A percentile compares a stretch with the other conserved stretches of the same genome.
phyloP scores from a whole-genome alignment of 1,140 invertebrate species.

The Eriocheir sinensis region DNA sequence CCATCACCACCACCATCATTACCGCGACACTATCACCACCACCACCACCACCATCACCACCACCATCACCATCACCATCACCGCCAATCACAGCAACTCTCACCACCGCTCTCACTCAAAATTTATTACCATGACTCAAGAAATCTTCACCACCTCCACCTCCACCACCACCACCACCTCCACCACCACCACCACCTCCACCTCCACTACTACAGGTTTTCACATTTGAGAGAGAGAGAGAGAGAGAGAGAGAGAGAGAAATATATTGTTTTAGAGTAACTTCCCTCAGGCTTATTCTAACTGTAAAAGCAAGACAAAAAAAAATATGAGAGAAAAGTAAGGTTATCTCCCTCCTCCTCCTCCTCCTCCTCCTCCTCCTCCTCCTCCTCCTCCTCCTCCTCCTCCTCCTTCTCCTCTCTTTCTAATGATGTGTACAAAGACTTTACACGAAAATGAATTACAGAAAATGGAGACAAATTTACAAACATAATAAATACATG shows the following conservation, averaged over 20 bases:
- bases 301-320: neutral
- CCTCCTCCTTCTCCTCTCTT: neutral
- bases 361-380: constrained; percentile 35
- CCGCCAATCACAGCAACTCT: neutral
- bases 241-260: neutral
- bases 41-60: neutral
- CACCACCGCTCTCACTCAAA: neutral
- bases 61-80: neutral
- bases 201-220: neutral
- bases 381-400: constrained; percentile 24
- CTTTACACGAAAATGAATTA: neutral
- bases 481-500: neutral
- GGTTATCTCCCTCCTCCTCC: neutral
- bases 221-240: neutral
- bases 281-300: neutral
- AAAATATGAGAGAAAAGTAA: neutral
- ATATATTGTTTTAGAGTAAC: neutral
- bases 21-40: neutral
- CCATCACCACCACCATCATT: neutral
- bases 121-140: neutral
- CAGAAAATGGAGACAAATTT: neutral
- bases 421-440: neutral
- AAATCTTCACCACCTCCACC: neutral
- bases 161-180: neutral
- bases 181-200: neutral